Conservation (phyloP, 2,113 vertebrate species). For the Meleagris gallopavo region DNA sequence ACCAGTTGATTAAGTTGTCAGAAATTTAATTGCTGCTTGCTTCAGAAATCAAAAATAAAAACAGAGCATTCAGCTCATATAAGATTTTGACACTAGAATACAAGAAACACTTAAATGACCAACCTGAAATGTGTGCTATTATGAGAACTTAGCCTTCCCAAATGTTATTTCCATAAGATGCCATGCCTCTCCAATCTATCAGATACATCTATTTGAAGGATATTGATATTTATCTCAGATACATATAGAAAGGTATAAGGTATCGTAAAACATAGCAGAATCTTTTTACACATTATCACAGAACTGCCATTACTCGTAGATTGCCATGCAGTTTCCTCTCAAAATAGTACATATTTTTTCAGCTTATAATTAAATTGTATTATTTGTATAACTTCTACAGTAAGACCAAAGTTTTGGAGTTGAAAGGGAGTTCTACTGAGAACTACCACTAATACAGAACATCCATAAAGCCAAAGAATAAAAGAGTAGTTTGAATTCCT, state of each 20-base stretch:
- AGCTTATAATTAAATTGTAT: background rate
- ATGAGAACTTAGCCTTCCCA: background rate
- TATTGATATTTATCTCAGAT: background rate
- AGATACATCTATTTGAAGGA: background rate
- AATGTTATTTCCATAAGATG: background rate
- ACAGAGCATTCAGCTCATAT: background rate
- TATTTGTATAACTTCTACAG: background rate
- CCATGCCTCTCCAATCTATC: background rate
- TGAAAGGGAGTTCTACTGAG: background rate
- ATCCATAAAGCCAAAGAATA: background rate
- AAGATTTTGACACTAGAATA: background rate
- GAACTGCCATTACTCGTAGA: background rate
- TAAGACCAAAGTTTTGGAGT: background rate
- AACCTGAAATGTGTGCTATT: background rate
- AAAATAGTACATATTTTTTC: background rate
- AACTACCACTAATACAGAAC: background rate
- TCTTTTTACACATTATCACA: background rate
- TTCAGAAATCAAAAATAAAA: conserved; percentile 50
- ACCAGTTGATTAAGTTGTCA: conserved; percentile 54
- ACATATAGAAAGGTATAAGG: background rate
- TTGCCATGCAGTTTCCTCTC: background rate
- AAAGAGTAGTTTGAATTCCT: background rate
- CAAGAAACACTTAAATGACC: background rate
- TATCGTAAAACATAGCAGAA: background rate
- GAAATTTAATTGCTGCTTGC: conserved; percentile 30